Percentiles rank a stretch among this genome's conserved stretches.
phyloP scores from a whole-genome alignment of 2,113 vertebrate genomes.

The Peucedramus taeniatus region DNA sequence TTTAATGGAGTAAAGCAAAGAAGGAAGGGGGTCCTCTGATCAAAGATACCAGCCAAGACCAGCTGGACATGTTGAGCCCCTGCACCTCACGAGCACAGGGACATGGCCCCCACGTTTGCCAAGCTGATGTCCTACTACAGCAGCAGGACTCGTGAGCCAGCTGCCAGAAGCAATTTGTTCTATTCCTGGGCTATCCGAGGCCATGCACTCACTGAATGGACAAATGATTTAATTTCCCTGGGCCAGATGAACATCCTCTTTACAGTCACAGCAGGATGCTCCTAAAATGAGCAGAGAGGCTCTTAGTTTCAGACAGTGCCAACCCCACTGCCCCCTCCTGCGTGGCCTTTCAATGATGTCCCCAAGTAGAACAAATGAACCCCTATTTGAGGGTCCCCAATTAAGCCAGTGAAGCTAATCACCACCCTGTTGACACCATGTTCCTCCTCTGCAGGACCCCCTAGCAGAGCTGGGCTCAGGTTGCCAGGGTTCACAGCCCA shows the following conservation, averaged over 20 bases:
- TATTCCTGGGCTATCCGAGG: background rate
- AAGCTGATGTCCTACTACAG: background rate
- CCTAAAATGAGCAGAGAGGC: background rate
- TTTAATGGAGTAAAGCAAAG: background rate
- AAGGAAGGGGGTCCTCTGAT: background rate
- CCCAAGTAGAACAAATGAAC: background rate
- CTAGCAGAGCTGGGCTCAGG: background rate
- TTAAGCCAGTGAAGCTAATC: background rate
- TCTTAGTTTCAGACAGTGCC: background rate
- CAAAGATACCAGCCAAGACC: background rate
- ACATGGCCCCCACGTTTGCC: background rate
- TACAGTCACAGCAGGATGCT: slow-evolving; percentile 9
- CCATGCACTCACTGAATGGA: background rate
- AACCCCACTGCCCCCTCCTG: background rate
- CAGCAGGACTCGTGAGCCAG: background rate
- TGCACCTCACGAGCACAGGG: background rate
- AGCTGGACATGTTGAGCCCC: background rate
- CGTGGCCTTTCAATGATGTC: background rate
- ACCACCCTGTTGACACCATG: rapidly evolving
- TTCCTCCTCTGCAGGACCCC: background rate
- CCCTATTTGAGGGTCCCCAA: background rate
- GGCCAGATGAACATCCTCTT: background rate
- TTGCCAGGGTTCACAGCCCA: background rate
- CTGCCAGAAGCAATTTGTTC: slow-evolving; percentile 52
- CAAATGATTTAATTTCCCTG: slow-evolving; percentile 43